Evolutionary conservation across 1,140 invertebrate genomes (phyloP), one percentile per base, ranked within the genome.

Genomic region (Drosophila lacteicornis): DNA sequence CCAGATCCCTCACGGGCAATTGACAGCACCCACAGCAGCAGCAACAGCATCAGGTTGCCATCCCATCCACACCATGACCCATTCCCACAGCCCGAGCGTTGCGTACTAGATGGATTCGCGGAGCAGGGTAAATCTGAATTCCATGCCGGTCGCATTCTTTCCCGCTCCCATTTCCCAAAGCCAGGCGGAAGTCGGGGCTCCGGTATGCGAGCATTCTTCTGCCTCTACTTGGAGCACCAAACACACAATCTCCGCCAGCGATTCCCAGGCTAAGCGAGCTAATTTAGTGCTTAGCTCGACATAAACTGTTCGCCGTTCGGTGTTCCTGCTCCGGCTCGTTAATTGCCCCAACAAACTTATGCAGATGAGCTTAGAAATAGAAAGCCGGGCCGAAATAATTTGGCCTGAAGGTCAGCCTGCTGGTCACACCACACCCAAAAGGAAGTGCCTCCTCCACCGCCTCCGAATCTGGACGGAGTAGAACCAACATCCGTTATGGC

Each of bases 331-430:
- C 36, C 36, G 76, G n/a, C 33, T 53, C 57, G 70, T 65, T 36
- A 51, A 62, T 47, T 40, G 65, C 25, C 17, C 22, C n/a, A 11
- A 49, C 22, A 30, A 40, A 40, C 38, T 27, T 45, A 61, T 68
- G 33, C 43, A 71, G 60, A 50, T 80, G 45, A 53, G 61, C 60
- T 45, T 83, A 53, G 68, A 83, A 87, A 88, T 81, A 88, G 84
- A 87, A 87, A 87, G 80, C 84, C 61, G 59, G 51, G 7, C 49
- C 49, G 25, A 49, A 49, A 36, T 33, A 46, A 50, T 83, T 80
- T 80, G 84, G 65, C 80, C 33, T 88, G 84, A 87, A 87, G 84
- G 84, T 87, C 84, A 88, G 46, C 13, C 43, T 12, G 38, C 19
- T 40, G 62, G 55, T 75, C 50, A 30, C 60, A 49, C 46, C 43